Base-by-base conservation (phyloP, 2,888 invertebrate genomes). In the Torymus tubicola region DNA sequence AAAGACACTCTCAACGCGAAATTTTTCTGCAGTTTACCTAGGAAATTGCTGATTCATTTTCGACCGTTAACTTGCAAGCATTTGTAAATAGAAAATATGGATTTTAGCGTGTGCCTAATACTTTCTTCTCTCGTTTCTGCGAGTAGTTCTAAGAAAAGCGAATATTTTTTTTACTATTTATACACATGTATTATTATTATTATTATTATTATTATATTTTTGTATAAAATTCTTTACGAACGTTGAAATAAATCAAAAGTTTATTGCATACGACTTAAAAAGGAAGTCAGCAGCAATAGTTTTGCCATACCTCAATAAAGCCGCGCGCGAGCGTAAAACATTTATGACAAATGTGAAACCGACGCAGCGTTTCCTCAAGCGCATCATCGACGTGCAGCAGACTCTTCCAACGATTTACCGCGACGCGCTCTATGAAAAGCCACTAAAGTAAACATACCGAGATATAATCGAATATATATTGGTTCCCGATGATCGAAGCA, bases 1-100 rank as follows among this genome's bases (percentile, higher is more conserved):
- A 55, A 55, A 53, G 68, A 68, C 31, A 11, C 61, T 76, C 12
- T 68, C 13, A 67, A 55, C 61, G 11, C 42, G 70, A 77, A 63
- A 71, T 42, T 71, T 71, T 16, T 42, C 5, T 42, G 53, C 3
- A 31, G 57, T 50, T n/a, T 58, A 21, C 65, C 14, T 57, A 77
- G 18, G 60, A 72, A 78, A 72, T 72, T 13, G n/a, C 24, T 21
- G 63, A 69, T 77, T 65, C 58, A 31, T 53, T 65, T 16, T 52
- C n/a, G 5, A 68, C 8, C 21, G 64, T 24, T 70, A 21, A 61
- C 61, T 68, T 42, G 24, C 14, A 67, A 61, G 55, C 42, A 18
- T 78, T 55, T 78, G 72, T 72, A 78, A 78, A 72, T 72, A 78
- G 78, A 72, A 72, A 68, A 67, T 61, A 72, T 68, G 55, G n/a